A percentile compares a stretch with the other conserved stretches of the same genome.
phyloP scores from a whole-genome alignment of 2,888 invertebrate species.

The Eupithecia subfuscata region DNA sequence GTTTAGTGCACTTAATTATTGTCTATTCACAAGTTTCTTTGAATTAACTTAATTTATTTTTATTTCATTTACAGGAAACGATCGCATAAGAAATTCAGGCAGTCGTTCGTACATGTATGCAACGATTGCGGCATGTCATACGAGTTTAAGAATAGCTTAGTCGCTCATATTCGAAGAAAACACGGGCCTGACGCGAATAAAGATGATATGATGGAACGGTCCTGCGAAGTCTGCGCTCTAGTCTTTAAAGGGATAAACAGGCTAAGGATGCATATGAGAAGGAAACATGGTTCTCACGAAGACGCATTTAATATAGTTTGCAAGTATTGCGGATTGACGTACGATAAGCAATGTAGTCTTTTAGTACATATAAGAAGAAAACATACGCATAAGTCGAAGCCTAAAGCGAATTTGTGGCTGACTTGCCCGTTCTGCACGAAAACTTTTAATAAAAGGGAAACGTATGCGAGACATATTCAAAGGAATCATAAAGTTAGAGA shows the following conservation, averaged over 20 bases:
- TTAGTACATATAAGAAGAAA: constrained; percentile 73
- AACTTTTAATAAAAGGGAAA: constrained; percentile 71
- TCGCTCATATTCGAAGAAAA: constrained; percentile 73
- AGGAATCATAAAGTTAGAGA: constrained; percentile 62
- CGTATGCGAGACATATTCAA: constrained; percentile 74
- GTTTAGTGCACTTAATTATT: no score
- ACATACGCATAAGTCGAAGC: constrained; percentile 59
- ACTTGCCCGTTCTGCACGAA: constrained; percentile 75
- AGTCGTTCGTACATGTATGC: constrained; percentile 68
- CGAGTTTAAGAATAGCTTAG: constrained; percentile 72
- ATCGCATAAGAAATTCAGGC: constrained; percentile 67
- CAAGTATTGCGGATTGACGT: constrained; percentile 70
- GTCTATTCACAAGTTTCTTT: no score
- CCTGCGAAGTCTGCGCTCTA: constrained; percentile 74
- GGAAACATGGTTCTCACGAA: constrained; percentile 71
- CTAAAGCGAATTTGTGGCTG: constrained; percentile 62
- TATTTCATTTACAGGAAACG: constrained; percentile 55
- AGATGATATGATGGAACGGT: constrained; percentile 66
- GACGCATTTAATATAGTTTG: constrained; percentile 72
- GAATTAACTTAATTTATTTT: no score
- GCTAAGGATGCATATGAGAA: constrained; percentile 75
- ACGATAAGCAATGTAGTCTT: constrained; percentile 74
- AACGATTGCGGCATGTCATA: constrained; percentile 75
- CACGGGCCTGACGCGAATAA: constrained; percentile 64
- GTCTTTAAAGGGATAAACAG: constrained; percentile 74